Conservation (phyloP, 2,888 invertebrate genomes). For the Caenorhabditis sp. region DNA sequence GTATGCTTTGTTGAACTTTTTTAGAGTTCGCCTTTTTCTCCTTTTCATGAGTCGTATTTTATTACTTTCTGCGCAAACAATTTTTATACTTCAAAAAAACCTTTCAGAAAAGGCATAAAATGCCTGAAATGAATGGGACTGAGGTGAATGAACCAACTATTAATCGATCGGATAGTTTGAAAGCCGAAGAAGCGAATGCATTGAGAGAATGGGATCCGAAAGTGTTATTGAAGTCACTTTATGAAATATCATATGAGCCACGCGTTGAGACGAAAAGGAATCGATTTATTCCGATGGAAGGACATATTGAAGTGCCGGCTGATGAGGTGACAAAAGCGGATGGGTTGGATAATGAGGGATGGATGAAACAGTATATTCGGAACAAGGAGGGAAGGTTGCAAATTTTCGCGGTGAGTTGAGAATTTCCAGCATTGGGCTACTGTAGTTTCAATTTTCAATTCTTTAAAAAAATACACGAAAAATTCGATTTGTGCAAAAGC, state of each 20-base stretch:
- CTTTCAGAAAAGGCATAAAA: constrained; percentile 12
- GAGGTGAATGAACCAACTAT: constrained; percentile 1
- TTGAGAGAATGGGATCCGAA: constrained; percentile 56
- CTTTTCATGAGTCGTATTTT: too few relatives aligned
- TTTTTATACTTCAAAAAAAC: constrained; percentile 14
- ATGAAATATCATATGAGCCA: constrained; percentile 66
- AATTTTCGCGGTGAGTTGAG: constrained; percentile 74
- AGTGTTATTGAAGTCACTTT: constrained; percentile 47
- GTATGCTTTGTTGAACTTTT: too few relatives aligned
- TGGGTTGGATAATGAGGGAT: constrained; percentile 74
- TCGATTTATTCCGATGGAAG: constrained; percentile 74
- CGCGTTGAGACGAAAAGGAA: constrained; percentile 62
- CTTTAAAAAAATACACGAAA: too few relatives aligned
- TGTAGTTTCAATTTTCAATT: too few relatives aligned
- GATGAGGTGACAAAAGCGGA: constrained; percentile 72
- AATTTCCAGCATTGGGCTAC: too few relatives aligned
- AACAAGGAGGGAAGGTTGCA: constrained; percentile 75
- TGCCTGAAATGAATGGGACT: background rate
- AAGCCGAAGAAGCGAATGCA: constrained; percentile 48
- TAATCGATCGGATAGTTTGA: constrained; percentile 42
- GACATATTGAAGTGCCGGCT: constrained; percentile 73
- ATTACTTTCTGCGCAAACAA: too few relatives aligned
- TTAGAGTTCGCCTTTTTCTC: too few relatives aligned
- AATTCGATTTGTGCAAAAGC: too few relatives aligned
- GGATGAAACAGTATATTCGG: constrained; percentile 76